Base-by-base conservation (phyloP, 2,797 vertebrate genomes). In the Florisuga fusca region DNA sequence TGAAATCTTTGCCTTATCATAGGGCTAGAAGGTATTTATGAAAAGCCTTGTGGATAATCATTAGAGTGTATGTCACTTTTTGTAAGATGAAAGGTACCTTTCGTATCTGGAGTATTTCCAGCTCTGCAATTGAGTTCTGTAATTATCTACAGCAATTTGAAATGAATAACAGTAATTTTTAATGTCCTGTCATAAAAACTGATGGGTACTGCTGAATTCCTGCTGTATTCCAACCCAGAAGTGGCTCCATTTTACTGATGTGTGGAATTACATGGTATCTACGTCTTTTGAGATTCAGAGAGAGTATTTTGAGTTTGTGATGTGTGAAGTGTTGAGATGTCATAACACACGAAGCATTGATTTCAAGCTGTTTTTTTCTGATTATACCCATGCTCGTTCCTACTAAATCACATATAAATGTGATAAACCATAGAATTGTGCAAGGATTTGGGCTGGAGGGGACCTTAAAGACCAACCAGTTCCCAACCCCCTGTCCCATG, bases 101-200 rank as follows among this genome's bases (percentile, higher is more conserved):
- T 85, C 54, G 69, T 84, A 72, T 74, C 78, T 95, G 93, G 94
- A 95, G 33, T 80, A 54, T 77, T 93, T 96, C 90, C 92, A 91
- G 64, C 78, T 95, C 62, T 89, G 58, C 87, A 91, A 93, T 96
- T 94, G 94, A 94, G 66, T 86, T 93, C 69, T 75, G 55, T 90
- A 94, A 93, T 92, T 97, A 87, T 87, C 75, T 89, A 63, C 72
- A 87, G 75, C 75, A 87, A 93, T 95, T 94, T 93, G 78, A 95
- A 93, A 89, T 93, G 81, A 90, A 63, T 93, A 96, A 95, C 77
- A 80, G 82, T 90, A 73, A 89, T 89, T 85, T 94, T 90, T 89
- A 87, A 83, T 89, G 75, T 79, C 57, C 53, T 92, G 68, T 90
- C 61, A 51, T 91, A 94, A 95, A 91, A 93, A 34, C 54, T 87